These are phyloP conservation scores for Eristalis arbustorum DNA, from an alignment of 2,888 invertebrate genomes.

Conservation along the genomic window DNA sequence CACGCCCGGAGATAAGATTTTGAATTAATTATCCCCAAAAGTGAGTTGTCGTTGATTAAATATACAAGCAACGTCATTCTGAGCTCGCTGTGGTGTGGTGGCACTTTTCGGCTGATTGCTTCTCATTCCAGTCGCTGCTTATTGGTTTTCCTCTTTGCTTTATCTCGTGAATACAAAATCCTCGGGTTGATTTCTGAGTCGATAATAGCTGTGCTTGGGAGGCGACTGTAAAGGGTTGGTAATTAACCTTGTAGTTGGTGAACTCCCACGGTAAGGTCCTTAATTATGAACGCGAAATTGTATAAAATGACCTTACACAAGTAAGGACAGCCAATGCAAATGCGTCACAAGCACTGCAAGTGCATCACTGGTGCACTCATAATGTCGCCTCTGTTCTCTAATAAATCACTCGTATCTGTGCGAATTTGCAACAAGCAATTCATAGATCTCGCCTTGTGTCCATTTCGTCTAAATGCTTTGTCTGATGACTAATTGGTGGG, in stretches of 20 bases:
- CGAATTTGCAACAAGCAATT: constrained; percentile 25
- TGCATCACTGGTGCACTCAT: background rate
- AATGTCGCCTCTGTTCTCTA: background rate
- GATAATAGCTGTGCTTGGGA: background rate
- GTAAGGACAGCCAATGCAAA: background rate
- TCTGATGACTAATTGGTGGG: constrained; percentile 7
- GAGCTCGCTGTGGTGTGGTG: background rate
- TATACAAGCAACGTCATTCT: background rate
- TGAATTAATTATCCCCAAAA: constrained; percentile 36
- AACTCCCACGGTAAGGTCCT: background rate
- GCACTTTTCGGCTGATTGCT: constrained; percentile 11
- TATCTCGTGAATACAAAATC: background rate
- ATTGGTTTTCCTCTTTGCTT: background rate
- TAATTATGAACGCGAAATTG: background rate
- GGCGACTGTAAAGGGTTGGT: background rate
- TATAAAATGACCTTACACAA: background rate
- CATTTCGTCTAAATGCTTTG: constrained; percentile 15
- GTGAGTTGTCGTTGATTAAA: constrained; percentile 16
- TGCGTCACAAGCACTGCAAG: constrained; percentile 4
- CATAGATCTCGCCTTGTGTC: constrained; percentile 58
- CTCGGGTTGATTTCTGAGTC: constrained; percentile 12
- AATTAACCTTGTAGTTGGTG: constrained; percentile 27
- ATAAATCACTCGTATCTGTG: constrained; percentile 30
- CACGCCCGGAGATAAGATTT: constrained; percentile 16
- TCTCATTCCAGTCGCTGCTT: background rate